These are phyloP conservation scores for Atethmia centrago DNA, from an alignment of 2,888 invertebrate genomes.

Conservation along the genomic window DNA sequence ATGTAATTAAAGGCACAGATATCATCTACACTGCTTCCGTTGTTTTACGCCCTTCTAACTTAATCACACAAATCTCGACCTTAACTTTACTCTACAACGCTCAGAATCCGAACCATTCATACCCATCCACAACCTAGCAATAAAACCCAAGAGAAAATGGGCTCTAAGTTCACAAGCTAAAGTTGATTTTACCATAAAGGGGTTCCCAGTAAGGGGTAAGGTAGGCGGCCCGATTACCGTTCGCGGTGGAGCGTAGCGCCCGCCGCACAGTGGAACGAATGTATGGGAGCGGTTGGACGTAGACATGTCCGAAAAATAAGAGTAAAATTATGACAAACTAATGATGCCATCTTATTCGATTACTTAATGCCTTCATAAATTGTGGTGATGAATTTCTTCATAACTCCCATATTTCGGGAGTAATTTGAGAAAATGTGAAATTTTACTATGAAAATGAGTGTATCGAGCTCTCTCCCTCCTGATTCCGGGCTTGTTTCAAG, in stretches of 20 bases:
- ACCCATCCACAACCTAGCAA: constrained; percentile 30
- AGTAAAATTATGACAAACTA: too few species aligned
- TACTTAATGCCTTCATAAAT: too few species aligned
- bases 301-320: too few species aligned
- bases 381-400: too few species aligned
- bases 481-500: too few species aligned
- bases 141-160: constrained; percentile 14
- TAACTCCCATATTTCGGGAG: too few species aligned
- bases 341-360: too few species aligned
- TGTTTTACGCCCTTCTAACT: constrained; percentile 78
- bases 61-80: constrained; percentile 43
- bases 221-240: constrained; percentile 85
- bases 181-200: constrained; percentile 34
- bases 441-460: too few species aligned
- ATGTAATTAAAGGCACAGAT: constrained; percentile 85
- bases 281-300: too few species aligned
- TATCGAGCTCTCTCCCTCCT: too few species aligned
- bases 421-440: too few species aligned
- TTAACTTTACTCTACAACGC: constrained; percentile 39
- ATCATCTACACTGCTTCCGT: constrained; percentile 80
- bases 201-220: constrained; percentile 67
- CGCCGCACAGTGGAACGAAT: too few species aligned
- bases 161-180: constrained; percentile 39
- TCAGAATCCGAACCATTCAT: constrained; percentile 46
- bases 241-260: constrained; percentile 86